Evolutionary conservation across 2,797 vertebrate genomes (phyloP), one percentile per base, ranked within the genome.

Genomic region (Somateria mollissima): DNA sequence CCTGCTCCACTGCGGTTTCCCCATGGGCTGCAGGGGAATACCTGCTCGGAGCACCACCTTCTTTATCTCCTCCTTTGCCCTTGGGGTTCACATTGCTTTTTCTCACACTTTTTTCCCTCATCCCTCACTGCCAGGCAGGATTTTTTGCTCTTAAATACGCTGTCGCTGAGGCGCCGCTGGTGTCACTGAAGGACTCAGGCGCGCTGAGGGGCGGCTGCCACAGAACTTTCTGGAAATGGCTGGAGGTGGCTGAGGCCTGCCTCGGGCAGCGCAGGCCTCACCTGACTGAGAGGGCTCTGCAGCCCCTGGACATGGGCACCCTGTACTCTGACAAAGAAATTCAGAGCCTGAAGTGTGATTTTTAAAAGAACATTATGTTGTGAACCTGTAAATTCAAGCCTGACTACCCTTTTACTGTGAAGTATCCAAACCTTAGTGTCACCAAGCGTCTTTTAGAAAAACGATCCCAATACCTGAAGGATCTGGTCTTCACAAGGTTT

Each of bases 161-260:
- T 22, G 27, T 37, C 58, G 3, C 34, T 47, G 60, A 32, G 36
- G 28, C n/a, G 8, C 32, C 36, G 1, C 13, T 34, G 5, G 43
- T 15, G 0, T 7, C 1, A 0, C 30, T 39, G 49, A 49, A 0
- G 28, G 11, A 61, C 67, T 41, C 78, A 39, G 64, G 18, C 25
- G 70, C 49, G 36, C 47, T 27, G 27, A 1, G 37, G 19, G 0
- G 4, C 4, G 45, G 57, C 53, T 15, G 18, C 18, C 15, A 32
- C 3, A 3, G 71, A 85, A 60, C 36, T 6, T 8, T 1, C 32
- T 17, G 57, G 57, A 58, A 28, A 28, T 21, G 15, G 1, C 32
- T 16, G 57, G 57, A 51, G 24, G 24, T 51, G 24, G 24, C 49
- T 51, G 49, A 25, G 49, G 49, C 24, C 49, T 49, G 49, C 49